Evolutionary conservation across 2,113 vertebrate genomes (phyloP).

Genomic region (Chauna torquata): DNA sequence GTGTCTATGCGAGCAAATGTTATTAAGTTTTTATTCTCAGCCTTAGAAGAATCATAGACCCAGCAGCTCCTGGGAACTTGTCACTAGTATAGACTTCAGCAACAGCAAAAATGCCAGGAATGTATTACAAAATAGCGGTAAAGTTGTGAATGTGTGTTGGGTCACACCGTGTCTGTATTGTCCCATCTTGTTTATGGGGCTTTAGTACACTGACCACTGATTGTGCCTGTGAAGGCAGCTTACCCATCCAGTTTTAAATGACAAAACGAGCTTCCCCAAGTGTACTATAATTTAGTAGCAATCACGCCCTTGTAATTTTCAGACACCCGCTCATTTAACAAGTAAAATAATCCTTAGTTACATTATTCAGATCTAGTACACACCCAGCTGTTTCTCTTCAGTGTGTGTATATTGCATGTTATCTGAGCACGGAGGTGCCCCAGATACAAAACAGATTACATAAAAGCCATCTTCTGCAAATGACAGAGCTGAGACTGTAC

Average conservation of each 20-base stretch:
- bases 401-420: neutral
- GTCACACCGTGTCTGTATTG: neutral
- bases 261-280: neutral
- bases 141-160: neutral
- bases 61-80: neutral
- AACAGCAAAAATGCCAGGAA: constrained; percentile 13
- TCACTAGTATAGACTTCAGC: neutral
- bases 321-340: neutral
- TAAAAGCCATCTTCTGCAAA: neutral
- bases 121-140: neutral
- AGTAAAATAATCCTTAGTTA: neutral
- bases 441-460: neutral
- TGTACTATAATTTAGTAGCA: neutral
- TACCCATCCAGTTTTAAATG: neutral
- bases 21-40: neutral
- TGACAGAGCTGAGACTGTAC: neutral
- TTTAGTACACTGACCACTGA: neutral
- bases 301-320: neutral
- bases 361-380: neutral
- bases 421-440: neutral
- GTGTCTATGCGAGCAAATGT: neutral
- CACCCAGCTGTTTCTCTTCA: neutral
- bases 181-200: neutral
- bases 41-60: neutral
- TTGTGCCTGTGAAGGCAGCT: neutral